Conservation (phyloP, 1,140 invertebrate species). For the Piezodorus guildinii region DNA sequence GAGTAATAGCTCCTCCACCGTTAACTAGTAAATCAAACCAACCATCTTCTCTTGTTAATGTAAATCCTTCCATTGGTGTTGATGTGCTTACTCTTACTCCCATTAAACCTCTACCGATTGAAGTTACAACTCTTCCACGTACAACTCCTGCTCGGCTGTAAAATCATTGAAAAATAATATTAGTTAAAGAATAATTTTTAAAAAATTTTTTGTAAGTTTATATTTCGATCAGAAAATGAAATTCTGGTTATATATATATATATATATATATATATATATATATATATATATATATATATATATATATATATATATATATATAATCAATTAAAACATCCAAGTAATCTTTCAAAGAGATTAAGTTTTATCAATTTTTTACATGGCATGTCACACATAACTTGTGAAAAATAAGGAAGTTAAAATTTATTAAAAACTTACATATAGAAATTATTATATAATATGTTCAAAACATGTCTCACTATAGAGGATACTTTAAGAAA, state of each 20-base stretch:
- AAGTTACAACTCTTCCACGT: constrained; percentile 81
- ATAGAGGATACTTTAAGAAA: too few species aligned
- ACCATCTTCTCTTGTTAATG: constrained; percentile 77
- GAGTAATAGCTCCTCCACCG: constrained; percentile 86
- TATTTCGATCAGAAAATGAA: neutral
- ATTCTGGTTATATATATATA: too few species aligned
- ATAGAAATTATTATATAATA: too few species aligned
- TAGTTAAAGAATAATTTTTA: neutral
- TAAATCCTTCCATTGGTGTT: constrained; percentile 83
- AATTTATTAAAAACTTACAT: too few species aligned
- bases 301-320: too few species aligned
- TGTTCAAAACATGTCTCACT: too few species aligned
- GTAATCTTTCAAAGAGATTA: neutral
- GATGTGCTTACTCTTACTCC: constrained; percentile 88
- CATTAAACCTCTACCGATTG: constrained; percentile 80
- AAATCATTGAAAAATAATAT: constrained; percentile 25
- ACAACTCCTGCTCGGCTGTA: constrained; percentile 90
- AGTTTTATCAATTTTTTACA: too few species aligned
- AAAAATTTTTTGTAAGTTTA: neutral
- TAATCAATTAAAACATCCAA: constrained; percentile 7
- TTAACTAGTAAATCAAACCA: constrained; percentile 97
- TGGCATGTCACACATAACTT: too few species aligned
- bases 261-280: too few species aligned
- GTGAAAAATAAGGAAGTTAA: too few species aligned
- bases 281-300: too few species aligned